Evolutionary conservation across 2,888 invertebrate genomes (phyloP).

Genomic region (Spicauda simplicius): DNA sequence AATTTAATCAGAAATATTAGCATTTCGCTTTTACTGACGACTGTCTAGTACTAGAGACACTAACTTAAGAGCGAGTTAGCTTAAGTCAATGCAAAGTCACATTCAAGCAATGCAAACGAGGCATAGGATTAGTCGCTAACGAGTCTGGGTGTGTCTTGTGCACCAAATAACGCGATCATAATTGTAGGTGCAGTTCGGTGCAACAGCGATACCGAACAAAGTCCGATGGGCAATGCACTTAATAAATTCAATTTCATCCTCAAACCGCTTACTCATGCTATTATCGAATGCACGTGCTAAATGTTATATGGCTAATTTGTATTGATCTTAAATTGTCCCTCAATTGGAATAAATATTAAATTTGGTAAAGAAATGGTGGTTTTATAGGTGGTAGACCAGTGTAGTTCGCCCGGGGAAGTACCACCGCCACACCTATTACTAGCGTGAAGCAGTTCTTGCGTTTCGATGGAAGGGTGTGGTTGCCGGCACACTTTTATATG

Average conservation of each 20-base stretch:
- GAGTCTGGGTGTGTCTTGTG: conserved; percentile 80
- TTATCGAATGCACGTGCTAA: conserved; percentile 32
- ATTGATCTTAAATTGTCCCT: conserved; percentile 19
- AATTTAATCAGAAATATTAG: too few species aligned
- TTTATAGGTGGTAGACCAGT: too few species aligned
- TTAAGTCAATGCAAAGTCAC: neutral
- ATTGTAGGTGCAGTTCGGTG: conserved; percentile 76
- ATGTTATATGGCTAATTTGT: conserved; percentile 32
- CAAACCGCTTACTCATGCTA: conserved; percentile 36
- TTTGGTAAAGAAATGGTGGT: too few species aligned
- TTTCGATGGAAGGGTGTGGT: too few species aligned
- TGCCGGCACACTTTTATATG: too few species aligned
- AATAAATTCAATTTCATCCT: conserved; percentile 39
- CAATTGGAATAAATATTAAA: neutral
- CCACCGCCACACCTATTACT: too few species aligned
- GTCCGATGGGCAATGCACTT: conserved; percentile 35
- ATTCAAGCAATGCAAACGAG: conserved; percentile 57
- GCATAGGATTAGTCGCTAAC: conserved; percentile 76
- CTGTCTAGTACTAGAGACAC: too few species aligned
- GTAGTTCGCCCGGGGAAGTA: too few species aligned
- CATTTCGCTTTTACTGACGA: too few species aligned
- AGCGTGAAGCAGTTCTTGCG: too few species aligned
- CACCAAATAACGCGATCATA: conserved; percentile 78
- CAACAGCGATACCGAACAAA: conserved; percentile 58
- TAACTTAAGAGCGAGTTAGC: neutral